Evolutionary conservation across 2,113 vertebrate species (phyloP).

Genomic region (Dendropsophus ebraccatus): DNA sequence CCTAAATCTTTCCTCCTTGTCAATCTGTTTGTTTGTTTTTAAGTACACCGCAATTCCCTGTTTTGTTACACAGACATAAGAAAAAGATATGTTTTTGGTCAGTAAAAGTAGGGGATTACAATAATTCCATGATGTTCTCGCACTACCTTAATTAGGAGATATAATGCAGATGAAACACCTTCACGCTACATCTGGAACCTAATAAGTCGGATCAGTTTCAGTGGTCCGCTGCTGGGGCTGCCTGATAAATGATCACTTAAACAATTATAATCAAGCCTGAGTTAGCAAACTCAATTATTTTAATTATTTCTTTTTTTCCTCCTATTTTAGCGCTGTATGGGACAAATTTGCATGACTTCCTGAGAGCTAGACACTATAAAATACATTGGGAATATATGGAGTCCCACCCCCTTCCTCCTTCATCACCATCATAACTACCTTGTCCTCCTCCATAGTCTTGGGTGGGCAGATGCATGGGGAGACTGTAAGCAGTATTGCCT

Average conservation of each 20-base stretch:
- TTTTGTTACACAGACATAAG: too few species aligned
- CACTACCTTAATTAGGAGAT: background rate
- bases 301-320: conserved; percentile 38
- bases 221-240: conserved; percentile 9
- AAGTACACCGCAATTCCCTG: too few species aligned
- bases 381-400: conserved; percentile 62
- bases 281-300: conserved; percentile 54
- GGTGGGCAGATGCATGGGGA: conserved; percentile 81
- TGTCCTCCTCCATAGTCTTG: conserved; percentile 78
- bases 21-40: too few species aligned
- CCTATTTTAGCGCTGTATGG: conserved; percentile 61
- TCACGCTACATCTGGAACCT: conserved; percentile 42
- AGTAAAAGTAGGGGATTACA: background rate
- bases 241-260: conserved; percentile 59
- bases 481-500: conserved; percentile 74
- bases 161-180: background rate
- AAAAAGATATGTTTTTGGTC: background rate
- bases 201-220: background rate
- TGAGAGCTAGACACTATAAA: conserved; percentile 65
- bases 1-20: too few species aligned
- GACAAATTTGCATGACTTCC: conserved; percentile 67
- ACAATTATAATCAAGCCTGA: conserved; percentile 59
- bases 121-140: background rate
- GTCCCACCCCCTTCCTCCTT: conserved; percentile 60
- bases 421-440: conserved; percentile 64